Conservation (phyloP, 2,113 vertebrate species). For the cattle (Bos taurus) region ARS-UCD2.0 NC_037356.1:30690501-30691000, state of each 20-base stretch:
- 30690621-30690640: neutral
- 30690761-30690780: neutral
- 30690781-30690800: neutral
- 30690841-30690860: neutral
- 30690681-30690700: neutral
- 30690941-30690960: neutral
- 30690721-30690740: neutral
- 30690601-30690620: neutral
- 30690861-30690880: neutral
- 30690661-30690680: neutral
- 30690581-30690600: neutral
- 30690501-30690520: slow-evolving; percentile 19
- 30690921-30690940: neutral
- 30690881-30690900: neutral
- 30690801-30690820: neutral
- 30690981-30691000: neutral
- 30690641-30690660: neutral
- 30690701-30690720: neutral
- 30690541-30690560: neutral
- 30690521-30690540: neutral
- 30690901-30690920: neutral
- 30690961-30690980: neutral
- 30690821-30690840: neutral
- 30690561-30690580: neutral
- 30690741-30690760: neutral